These are phyloP conservation scores for Drosophila anceps DNA, from an alignment of 2,888 invertebrate genomes.

Conservation along the genomic window DNA sequence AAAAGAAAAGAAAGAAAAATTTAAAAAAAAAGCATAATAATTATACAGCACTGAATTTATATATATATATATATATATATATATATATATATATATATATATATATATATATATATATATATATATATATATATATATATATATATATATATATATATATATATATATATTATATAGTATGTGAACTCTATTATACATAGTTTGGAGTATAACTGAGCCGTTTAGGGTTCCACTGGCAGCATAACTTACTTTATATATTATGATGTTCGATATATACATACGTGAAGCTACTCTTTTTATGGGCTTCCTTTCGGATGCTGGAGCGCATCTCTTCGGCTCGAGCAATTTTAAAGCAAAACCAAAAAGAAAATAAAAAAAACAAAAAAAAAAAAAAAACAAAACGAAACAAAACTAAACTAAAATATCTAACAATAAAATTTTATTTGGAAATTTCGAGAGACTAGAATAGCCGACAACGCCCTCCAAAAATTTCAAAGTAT, in stretches of 20 bases:
- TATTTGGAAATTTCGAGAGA: conserved; percentile 56
- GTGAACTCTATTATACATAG: conserved; percentile 61
- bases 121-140: too few relatives aligned
- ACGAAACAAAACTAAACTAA: too few relatives aligned
- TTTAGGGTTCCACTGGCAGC: conserved; percentile 71
- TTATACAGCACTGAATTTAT: conserved; percentile 80
- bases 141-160: too few relatives aligned
- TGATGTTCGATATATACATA: conserved; percentile 38
- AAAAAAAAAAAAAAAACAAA: too few relatives aligned
- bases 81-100: too few relatives aligned
- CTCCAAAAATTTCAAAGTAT: conserved; percentile 71
- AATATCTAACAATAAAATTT: conserved; percentile 26
- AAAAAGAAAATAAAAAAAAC: too few relatives aligned
- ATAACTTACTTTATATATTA: conserved; percentile 75
- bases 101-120: too few relatives aligned
- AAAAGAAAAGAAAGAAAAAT: conserved; percentile 18
- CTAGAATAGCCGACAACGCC: conserved; percentile 63
- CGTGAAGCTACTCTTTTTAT: conserved; percentile 50
- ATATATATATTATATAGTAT: conserved; percentile 70
- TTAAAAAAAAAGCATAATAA: conserved; percentile 23
- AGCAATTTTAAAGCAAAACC: not conserved
- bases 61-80: too few relatives aligned
- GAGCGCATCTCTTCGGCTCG: conserved; percentile 10
- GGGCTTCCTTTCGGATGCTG: conserved; percentile 30
- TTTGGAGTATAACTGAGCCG: conserved; percentile 66